Evolutionary conservation across 2,888 invertebrate genomes (phyloP).

Genomic region (Thumatha senex): DNA sequence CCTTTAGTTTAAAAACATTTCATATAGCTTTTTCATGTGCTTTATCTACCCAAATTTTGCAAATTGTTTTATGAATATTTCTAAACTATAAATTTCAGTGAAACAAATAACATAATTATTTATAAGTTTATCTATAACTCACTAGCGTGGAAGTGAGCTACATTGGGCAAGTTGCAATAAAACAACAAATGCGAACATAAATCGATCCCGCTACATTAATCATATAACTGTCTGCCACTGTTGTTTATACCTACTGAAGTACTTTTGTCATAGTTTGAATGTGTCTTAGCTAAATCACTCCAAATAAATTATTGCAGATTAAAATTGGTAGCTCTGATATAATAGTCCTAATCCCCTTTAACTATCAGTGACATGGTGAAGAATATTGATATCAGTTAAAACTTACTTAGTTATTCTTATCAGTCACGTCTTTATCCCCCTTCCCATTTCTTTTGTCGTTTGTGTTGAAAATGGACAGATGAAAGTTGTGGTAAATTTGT

Average conservation of each 20-base stretch:
- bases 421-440: no score
- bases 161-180: conserved; percentile 52
- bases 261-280: conserved; percentile 41
- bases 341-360: no score
- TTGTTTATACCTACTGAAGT: conserved; percentile 53
- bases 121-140: conserved; percentile 16
- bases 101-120: background rate
- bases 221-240: conserved; percentile 45
- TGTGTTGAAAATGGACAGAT: no score
- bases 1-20: no score
- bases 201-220: conserved; percentile 64
- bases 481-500: no score
- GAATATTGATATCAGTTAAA: no score
- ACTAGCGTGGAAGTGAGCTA: conserved; percentile 43
- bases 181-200: conserved; percentile 62
- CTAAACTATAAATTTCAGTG: background rate
- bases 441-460: no score
- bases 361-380: no score
- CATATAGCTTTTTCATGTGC: no score
- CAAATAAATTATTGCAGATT: background rate
- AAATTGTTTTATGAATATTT: no score
- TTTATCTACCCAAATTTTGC: no score
- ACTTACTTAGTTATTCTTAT: no score
- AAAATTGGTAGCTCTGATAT: background rate
- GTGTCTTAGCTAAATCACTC: conserved; percentile 30